Evolutionary conservation across 2,888 invertebrate species (phyloP).

Genomic region (Ornithoptera alexandrae): DNA sequence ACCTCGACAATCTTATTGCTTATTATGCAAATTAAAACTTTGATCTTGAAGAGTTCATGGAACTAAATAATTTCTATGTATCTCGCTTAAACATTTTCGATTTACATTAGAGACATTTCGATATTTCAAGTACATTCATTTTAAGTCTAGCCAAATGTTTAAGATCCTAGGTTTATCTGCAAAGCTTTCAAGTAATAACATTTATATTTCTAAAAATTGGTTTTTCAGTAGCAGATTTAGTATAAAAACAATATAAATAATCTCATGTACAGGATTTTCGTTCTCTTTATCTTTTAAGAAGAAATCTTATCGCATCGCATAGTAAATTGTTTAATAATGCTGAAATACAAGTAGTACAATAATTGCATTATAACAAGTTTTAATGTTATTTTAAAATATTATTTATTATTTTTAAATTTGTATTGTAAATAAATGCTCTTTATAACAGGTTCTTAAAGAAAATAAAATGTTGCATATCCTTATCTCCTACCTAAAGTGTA

Average conservation of each 20-base stretch:
- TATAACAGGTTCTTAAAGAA: not conserved
- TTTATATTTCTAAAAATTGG: too few relatives aligned
- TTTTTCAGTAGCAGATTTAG: too few relatives aligned
- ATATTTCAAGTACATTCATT: not conserved
- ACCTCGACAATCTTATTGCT: constrained; percentile 13
- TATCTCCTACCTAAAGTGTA: constrained; percentile 31
- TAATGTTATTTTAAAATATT: not conserved
- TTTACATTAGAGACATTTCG: not conserved
- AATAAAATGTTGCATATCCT: constrained; percentile 1
- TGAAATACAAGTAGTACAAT: too few relatives aligned
- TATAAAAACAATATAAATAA: too few relatives aligned
- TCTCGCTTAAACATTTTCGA: not conserved
- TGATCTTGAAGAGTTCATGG: constrained; percentile 16
- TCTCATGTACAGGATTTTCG: too few relatives aligned
- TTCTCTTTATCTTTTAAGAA: too few relatives aligned
- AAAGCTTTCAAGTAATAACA: too few relatives aligned
- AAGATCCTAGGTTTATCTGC: too few relatives aligned
- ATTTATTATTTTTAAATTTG: not conserved
- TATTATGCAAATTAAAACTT: constrained; percentile 25
- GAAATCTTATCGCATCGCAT: too few relatives aligned
- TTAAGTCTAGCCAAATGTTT: too few relatives aligned
- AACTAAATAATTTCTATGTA: not conserved
- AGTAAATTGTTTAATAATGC: too few relatives aligned
- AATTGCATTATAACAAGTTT: not conserved
- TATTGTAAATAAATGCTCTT: not conserved